These are phyloP conservation scores for Penaeus japonicus DNA, from an alignment of 1,140 invertebrate species.

Conservation along the genomic window DNA sequence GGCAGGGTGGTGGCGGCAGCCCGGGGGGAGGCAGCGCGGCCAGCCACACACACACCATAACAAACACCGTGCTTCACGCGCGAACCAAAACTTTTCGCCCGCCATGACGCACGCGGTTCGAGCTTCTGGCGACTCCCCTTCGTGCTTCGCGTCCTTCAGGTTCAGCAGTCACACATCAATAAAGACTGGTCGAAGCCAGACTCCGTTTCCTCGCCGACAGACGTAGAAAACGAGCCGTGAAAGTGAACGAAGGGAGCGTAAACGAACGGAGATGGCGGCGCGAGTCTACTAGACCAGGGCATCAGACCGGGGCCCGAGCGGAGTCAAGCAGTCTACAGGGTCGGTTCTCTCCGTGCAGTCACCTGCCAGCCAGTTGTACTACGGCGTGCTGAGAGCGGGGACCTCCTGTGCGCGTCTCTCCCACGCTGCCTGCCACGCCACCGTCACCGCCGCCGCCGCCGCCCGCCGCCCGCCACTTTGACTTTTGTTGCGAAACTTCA, in stretches of 20 bases:
- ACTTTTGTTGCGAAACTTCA: no score
- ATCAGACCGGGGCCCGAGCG: not conserved
- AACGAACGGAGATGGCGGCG: not conserved
- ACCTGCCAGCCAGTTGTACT: conserved; percentile 8
- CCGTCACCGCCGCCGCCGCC: no score
- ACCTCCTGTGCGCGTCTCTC: no score
- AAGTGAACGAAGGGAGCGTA: not conserved
- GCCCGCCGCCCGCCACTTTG: no score
- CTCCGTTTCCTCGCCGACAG: no score
- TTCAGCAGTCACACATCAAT: not conserved
- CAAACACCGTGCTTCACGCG: no score
- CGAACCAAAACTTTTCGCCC: no score
- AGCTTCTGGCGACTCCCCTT: no score
- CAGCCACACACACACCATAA: not conserved
- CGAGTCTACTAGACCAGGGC: not conserved
- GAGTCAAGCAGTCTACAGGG: conserved; percentile 8
- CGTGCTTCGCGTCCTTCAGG: not conserved
- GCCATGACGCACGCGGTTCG: no score
- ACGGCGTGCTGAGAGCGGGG: not conserved
- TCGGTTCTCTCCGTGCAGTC: not conserved
- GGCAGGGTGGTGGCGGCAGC: not conserved
- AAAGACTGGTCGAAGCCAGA: not conserved
- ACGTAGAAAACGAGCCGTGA: not conserved
- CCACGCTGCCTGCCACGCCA: no score
- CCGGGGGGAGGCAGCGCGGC: not conserved